Evolutionary conservation across 2,113 vertebrate species (phyloP).

Genomic region (Phrynocephalus versicolor): DNA sequence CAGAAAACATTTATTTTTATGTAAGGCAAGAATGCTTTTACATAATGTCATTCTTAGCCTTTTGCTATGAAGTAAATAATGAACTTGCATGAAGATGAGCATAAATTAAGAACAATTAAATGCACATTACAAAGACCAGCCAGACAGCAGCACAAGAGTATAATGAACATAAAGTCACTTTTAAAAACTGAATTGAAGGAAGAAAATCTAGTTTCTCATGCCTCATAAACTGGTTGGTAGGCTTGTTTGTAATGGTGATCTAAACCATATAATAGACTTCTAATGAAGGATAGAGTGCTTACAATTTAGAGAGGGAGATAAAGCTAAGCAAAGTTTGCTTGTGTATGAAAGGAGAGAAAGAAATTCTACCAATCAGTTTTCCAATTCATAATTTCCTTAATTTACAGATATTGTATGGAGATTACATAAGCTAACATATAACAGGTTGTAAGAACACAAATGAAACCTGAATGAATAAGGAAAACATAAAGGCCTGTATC

Average conservation of each 20-base stretch:
- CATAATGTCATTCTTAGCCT: constrained; percentile 15
- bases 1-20: not conserved
- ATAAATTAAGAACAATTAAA: constrained; percentile 34
- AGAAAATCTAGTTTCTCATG: constrained; percentile 29
- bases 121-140: constrained; percentile 11
- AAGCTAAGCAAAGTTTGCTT: not conserved
- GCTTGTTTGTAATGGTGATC: not conserved
- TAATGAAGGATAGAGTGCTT: not conserved
- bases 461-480: too few species aligned
- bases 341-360: not conserved
- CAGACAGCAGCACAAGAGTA: not conserved
- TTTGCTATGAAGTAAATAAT: not conserved
- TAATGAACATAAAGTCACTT: not conserved
- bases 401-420: not conserved
- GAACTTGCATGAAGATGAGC: not conserved
- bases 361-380: not conserved
- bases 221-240: constrained; percentile 5
- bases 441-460: not conserved
- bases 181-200: not conserved
- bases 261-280: constrained; percentile 13
- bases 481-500: too few species aligned
- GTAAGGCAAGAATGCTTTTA: not conserved
- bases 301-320: not conserved
- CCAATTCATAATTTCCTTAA: not conserved
- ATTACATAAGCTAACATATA: not conserved